Percentiles rank a stretch among this genome's conserved stretches.
Conservation (phyloP, 2,113 vertebrate genomes). For the Burhinus oedicnemus region DNA sequence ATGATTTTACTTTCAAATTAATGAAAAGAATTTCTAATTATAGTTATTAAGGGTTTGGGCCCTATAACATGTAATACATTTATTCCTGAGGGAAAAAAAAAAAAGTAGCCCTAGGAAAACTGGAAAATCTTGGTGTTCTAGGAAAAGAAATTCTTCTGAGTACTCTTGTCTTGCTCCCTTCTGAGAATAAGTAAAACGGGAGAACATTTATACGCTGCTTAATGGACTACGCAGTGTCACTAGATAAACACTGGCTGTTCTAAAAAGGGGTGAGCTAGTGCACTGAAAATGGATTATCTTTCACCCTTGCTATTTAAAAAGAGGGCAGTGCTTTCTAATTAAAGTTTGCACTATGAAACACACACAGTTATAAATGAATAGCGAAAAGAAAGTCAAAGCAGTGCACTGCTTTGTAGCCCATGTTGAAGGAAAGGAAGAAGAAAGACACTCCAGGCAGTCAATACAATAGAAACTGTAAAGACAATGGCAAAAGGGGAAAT, state of each 20-base stretch:
- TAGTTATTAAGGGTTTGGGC: background rate
- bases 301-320: background rate
- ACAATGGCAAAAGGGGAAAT: slow-evolving; percentile 10
- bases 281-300: background rate
- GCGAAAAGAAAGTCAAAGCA: background rate
- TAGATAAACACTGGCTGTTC: background rate
- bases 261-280: background rate
- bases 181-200: background rate
- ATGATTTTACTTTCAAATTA: slow-evolving; percentile 5
- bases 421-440: background rate
- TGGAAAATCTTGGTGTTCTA: background rate
- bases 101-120: background rate
- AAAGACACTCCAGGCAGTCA: background rate
- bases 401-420: background rate
- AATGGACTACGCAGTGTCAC: background rate
- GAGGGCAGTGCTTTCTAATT: background rate
- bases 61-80: background rate
- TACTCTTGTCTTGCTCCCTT: background rate
- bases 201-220: background rate
- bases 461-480: background rate
- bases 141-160: background rate
- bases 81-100: background rate
- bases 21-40: background rate
- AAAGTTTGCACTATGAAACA: background rate
- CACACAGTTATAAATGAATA: background rate